Base-by-base conservation (phyloP, 1,140 invertebrate genomes). In the Drosophila nigromelanica region DNA sequence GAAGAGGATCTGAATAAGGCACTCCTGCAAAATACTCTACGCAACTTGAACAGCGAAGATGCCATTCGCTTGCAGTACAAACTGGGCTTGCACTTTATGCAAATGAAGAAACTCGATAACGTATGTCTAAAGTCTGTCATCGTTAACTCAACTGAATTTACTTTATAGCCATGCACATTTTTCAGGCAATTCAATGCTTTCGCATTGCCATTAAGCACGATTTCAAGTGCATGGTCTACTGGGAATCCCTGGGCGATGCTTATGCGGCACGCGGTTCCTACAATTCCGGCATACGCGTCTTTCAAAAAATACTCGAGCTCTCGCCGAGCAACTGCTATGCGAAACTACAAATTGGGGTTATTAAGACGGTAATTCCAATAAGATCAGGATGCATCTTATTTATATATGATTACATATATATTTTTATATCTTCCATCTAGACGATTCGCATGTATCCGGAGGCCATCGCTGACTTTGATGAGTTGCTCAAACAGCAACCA, bases 171-270 rank as follows among this genome's bases (percentile, higher is more conserved):
- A 2, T 8, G 0, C 1, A 6, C 7, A 42, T 21, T 7, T 27
- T 27, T 35, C 33, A 91, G 90, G 96, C 97, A n/a, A 95, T 98
- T 37, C 93, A 94, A 67, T 94, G 94, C 80, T 94, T 98, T 55
- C 94, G 96, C 78, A 94, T 94, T 82, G 96, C 96, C 55, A 94
- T 98, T 24, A 94, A 96, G 89, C 92, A 93, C 55, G 95, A 97
- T 92, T 93, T 94, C 4, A 93, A 91, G 63, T 95, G 96, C 90
- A 93, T 94, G 92, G 95, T 93, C 75, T 93, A 95, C 73, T 98
- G 96, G 96, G 97, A 98, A 93, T 95, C 96, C 73, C 93, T 98
- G 80, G 97, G 95, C 37, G 97, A 98, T 93, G 96, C 96, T 2
- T 98, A 98, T 92, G 94, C 95, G 69, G 93, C 94, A 8, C 93